Base-by-base conservation (phyloP, 2,797 vertebrate species). In the Epinephelus awoara region DNA sequence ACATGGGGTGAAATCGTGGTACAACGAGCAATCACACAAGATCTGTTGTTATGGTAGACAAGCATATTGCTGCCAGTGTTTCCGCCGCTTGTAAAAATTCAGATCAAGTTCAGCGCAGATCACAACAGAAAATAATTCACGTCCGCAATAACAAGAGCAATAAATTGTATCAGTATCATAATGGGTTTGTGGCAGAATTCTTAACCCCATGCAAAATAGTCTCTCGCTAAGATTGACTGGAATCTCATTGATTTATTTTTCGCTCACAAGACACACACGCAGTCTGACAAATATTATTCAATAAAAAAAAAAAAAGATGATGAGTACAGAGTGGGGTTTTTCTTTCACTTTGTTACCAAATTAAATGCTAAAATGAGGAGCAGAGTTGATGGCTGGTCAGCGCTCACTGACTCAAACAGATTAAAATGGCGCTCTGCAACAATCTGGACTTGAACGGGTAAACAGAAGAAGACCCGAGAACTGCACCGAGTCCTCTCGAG, bases 281-380 rank as follows among this genome's bases (percentile, higher is more conserved):
- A 71, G 46, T 8, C 25, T 18, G 1, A 54, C n/a, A 23, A 12
- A 49, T 51, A 11, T 3, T 2, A 49, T 12, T 68, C 15, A 42
- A 19, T 34, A 14, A 42, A 25, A 27, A 74, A 42, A 25, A 27
- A 74, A 67, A 55, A 49, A 42, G 3, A 44, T 11, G 15, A 72
- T 3, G 7, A 65, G 25, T 40, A 7, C 6, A 50, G 18, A 34
- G 55, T 3, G 8, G 1, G 3, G 27, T 25, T 42, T 29, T 59
- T 5, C 3, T 47, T 23, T 56, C 21, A 6, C 10, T n/a, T 18
- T 40, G 0, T 40, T 38, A 74, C 56, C 47, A 77, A 87, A 89
- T 44, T 65, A 25, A 70, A 73, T 67, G 61, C 62, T 68, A 46
- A 69, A 89, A 86, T 50, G 19, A 83, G 27, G 15, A n/a, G 63